A percentile compares a stretch with the other conserved stretches of the same genome.
Conservation (phyloP, 1,140 invertebrate genomes). For the Nephila pilipes region DNA sequence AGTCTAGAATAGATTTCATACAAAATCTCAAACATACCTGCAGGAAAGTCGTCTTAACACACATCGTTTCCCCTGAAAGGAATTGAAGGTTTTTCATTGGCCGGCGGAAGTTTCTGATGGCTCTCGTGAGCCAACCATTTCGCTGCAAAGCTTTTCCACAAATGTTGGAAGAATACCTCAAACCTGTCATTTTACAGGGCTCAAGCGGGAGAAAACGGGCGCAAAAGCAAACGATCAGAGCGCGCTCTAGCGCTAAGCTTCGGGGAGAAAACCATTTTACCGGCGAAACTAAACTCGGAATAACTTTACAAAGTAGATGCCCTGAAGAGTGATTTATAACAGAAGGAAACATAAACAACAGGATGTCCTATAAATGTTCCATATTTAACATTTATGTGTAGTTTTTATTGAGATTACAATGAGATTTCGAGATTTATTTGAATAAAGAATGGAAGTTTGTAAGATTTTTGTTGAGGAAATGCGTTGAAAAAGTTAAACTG, state of each 20-base stretch:
- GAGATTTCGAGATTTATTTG: no score
- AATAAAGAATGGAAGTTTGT: no score
- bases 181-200: conserved; percentile 60
- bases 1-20: not conserved
- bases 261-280: not conserved
- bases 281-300: not conserved
- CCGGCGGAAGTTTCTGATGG: conserved; percentile 30
- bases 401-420: no score
- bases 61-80: not conserved
- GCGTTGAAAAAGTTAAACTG: no score
- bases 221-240: conserved; percentile 31
- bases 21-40: not conserved
- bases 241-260: conserved; percentile 47
- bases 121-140: conserved; percentile 15
- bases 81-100: conserved; percentile 52
- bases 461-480: no score
- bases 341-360: not conserved
- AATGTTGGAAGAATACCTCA: conserved; percentile 42
- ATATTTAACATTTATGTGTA: no score
- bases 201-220: not conserved
- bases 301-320: not conserved
- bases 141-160: conserved; percentile 29
- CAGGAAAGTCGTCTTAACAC: not conserved
- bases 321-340: not conserved
- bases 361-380: no score